Evolutionary conservation across 1,140 invertebrate species (phyloP), one percentile per base, ranked within the genome.

Genomic region (Drosophila pruinosa): DNA sequence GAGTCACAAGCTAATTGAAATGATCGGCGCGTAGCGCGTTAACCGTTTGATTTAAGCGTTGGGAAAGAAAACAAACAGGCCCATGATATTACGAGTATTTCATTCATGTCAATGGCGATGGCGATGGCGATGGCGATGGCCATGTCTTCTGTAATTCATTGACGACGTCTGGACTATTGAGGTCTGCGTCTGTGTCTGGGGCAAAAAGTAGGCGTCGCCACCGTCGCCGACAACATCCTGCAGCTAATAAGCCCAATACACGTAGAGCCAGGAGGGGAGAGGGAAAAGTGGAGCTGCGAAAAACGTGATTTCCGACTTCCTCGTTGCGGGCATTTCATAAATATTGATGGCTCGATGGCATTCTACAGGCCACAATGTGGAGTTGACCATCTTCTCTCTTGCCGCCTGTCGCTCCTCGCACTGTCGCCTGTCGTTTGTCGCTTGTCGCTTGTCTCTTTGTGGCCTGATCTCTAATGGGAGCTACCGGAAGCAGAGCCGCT

Each of bases 301-400:
- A 58, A 72, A 88, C 82, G 82, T 88, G 82, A 88, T 88, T 88
- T 88, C 82, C 82, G 86, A 88, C 75, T 88, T 88, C 82, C 82
- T 89, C 67, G 75, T 89, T 71, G 73, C 70, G 76, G 63, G 58
- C 75, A 85, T 65, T 68, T 88, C 82, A 86, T 88, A 88, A 88
- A 86, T 88, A 86, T 82, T 71, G 75, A 83, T 88, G 82, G 4
- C n/a, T 50, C 19, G 19, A 21, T 28, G 26, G 31, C 50, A 62
- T 65, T 70, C 58, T 58, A 24, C 26, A 48, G 59, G 36, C 45
- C 38, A 39, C 17, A 52, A 45, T 58, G 34, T 41, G n/a, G 24
- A 31, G 24, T 26, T 53, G 64, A 15, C 54, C 54, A 43, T 54
- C 34, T 36, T 53, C 31, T 36, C 10, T 34, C 28, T 31, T 59